These are phyloP conservation scores for Tachysurus fulvidraco DNA, from an alignment of 2,113 vertebrate genomes.

Conservation along the genomic window DNA sequence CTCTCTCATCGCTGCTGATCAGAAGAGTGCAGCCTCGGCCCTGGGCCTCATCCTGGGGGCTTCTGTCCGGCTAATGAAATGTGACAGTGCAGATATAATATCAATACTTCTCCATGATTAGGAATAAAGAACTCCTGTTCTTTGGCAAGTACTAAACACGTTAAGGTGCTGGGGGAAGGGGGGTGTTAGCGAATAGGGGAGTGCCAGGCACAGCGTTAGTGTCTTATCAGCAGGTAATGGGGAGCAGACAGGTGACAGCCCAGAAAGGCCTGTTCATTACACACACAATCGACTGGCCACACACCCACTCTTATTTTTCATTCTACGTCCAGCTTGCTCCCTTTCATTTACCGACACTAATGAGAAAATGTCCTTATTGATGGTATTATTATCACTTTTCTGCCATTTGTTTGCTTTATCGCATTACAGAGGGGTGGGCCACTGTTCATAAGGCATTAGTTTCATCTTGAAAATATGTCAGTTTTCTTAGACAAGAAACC, in stretches of 20 bases:
- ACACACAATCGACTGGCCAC: conserved; percentile 56
- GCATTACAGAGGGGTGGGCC: conserved; percentile 44
- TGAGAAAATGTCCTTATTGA: conserved; percentile 65
- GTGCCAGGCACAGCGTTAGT: conserved; percentile 56
- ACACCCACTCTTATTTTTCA: conserved; percentile 56
- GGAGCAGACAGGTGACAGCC: conserved; percentile 63
- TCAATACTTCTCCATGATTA: conserved; percentile 89
- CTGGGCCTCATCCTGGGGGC: conserved; percentile 59
- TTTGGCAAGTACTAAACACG: conserved; percentile 78
- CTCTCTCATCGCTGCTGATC: conserved; percentile 43
- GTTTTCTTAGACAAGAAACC: conserved; percentile 34
- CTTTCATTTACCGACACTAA: conserved; percentile 60
- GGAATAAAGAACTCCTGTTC: conserved; percentile 76
- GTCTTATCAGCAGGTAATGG: conserved; percentile 61
- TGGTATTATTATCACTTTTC: conserved; percentile 55
- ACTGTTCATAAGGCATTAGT: conserved; percentile 56
- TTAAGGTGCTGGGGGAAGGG: conserved; percentile 59
- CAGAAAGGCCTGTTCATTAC: conserved; percentile 59
- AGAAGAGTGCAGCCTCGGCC: conserved; percentile 31
- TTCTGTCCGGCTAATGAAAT: conserved; percentile 81
- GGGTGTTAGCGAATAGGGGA: conserved; percentile 13
- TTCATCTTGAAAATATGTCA: conserved; percentile 48
- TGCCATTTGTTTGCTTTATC: conserved; percentile 60
- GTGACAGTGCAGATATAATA: conserved; percentile 88
- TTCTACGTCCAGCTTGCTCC: conserved; percentile 49